phyloP scores from a whole-genome alignment of 2,888 invertebrate genomes.

The Luperina testacea region DNA sequence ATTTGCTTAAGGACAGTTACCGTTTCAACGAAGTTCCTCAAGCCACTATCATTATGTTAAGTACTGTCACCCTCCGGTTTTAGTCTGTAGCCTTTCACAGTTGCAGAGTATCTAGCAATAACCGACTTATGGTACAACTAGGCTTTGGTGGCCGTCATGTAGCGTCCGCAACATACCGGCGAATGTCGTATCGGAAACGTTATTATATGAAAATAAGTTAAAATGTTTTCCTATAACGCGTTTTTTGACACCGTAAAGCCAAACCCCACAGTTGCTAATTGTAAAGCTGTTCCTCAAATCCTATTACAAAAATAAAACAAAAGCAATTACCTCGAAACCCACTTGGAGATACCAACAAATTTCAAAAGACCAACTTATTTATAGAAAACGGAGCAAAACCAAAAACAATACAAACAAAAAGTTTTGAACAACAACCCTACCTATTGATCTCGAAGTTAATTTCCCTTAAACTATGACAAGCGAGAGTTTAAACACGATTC shows the following conservation, averaged over 20 bases:
- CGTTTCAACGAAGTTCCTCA: neutral
- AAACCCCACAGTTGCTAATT: neutral
- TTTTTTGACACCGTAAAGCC: neutral
- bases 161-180: neutral
- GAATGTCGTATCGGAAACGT: neutral
- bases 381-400: conserved; percentile 30
- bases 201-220: neutral
- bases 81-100: neutral
- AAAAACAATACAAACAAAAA: conserved; percentile 47
- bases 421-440: conserved; percentile 54
- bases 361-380: conserved; percentile 41
- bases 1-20: neutral
- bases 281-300: neutral
- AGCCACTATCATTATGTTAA: neutral
- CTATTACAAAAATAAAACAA: conserved; percentile 34
- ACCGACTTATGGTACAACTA: neutral
- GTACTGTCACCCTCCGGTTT: neutral
- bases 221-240: neutral
- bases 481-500: conserved; percentile 68
- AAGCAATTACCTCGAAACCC: conserved; percentile 27
- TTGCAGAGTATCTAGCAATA: neutral
- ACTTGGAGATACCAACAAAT: conserved; percentile 6
- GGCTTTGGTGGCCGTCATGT: neutral
- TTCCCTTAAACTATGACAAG: conserved; percentile 68
- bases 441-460: conserved; percentile 62